phyloP scores from a whole-genome alignment of 2,797 vertebrate genomes.

The Alcedo atthis region DNA sequence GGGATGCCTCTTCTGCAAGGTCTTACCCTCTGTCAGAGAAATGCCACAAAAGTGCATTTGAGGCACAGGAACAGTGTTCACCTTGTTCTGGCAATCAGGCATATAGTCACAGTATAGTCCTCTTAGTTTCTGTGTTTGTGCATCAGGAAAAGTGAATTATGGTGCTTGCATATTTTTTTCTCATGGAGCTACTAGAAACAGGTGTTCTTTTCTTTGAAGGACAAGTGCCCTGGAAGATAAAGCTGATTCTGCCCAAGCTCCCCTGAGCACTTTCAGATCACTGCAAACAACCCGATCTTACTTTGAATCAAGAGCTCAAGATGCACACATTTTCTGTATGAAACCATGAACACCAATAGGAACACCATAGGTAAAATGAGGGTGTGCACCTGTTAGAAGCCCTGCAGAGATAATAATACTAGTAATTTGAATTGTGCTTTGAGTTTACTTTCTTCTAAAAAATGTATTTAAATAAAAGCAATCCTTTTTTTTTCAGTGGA shows the following conservation, averaged over 20 bases:
- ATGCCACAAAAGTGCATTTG: background rate
- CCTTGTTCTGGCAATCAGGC: background rate
- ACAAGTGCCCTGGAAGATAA: background rate
- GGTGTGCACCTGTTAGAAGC: background rate
- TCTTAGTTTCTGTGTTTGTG: background rate
- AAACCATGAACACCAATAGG: background rate
- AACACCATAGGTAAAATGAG: background rate
- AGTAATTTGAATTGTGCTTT: background rate
- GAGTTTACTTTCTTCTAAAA: background rate
- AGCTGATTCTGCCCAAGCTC: background rate
- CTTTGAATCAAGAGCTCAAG: background rate
- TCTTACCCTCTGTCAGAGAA: background rate
- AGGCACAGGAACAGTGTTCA: background rate
- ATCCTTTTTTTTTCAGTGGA: background rate
- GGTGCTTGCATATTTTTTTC: background rate
- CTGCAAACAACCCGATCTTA: background rate
- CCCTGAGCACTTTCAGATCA: background rate
- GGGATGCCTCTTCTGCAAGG: background rate
- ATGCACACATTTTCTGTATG: background rate
- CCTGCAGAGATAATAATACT: background rate
- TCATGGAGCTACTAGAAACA: background rate
- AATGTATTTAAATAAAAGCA: background rate
- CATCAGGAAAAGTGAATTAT: rapidly evolving
- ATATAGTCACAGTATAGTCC: rapidly evolving
- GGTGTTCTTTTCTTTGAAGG: background rate